Evolutionary conservation across 2,888 invertebrate species (phyloP).

Genomic region (Adineta ricciae): DNA sequence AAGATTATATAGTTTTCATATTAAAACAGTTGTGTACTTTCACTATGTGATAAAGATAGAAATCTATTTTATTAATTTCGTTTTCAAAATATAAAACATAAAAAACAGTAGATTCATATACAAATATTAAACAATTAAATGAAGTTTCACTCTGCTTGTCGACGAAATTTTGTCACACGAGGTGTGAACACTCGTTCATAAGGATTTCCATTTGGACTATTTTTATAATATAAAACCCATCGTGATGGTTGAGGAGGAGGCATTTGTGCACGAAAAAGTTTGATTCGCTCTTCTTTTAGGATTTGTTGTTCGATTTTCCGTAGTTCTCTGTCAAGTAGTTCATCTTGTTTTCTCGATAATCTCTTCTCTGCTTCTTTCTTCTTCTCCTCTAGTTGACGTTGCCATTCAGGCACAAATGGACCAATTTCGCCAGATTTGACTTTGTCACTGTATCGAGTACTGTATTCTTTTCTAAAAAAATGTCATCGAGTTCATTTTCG

Average conservation of each 20-base stretch:
- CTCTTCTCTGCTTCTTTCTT: neutral
- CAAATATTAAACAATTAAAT: neutral
- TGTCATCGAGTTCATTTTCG: too few species aligned
- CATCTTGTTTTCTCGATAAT: neutral
- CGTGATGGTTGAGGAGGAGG: neutral
- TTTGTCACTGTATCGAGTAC: neutral
- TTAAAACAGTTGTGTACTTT: neutral
- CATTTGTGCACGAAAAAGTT: neutral
- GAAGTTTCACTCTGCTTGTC: neutral
- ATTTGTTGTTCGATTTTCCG: neutral
- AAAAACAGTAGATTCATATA: neutral
- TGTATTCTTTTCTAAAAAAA: neutral
- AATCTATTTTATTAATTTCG: neutral
- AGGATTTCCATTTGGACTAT: neutral
- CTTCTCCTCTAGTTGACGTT: neutral
- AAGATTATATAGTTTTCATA: too few species aligned
- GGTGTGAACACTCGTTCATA: neutral
- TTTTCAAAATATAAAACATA: neutral
- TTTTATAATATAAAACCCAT: neutral
- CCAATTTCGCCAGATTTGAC: neutral
- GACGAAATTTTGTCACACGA: neutral
- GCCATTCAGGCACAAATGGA: neutral
- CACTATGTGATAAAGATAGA: neutral
- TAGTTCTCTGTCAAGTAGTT: neutral
- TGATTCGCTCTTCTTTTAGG: neutral